Conservation (phyloP, 2,113 vertebrate genomes). For the Upupa epops region DNA sequence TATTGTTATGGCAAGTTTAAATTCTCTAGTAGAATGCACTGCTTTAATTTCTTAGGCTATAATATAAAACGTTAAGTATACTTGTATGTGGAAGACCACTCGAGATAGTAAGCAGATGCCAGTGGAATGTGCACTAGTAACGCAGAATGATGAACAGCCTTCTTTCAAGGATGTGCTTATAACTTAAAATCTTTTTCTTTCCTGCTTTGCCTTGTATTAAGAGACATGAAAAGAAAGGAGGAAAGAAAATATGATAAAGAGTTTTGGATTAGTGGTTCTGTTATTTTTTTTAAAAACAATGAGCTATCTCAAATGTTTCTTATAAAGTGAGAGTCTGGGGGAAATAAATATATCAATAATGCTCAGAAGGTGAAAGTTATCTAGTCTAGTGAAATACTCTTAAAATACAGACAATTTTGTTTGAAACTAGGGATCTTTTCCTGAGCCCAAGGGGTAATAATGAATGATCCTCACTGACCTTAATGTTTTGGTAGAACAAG, state of each 20-base stretch:
- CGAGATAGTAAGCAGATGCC: not conserved
- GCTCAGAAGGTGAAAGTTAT: not conserved
- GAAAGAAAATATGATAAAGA: not conserved
- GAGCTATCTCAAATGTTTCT: not conserved
- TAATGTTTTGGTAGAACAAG: not conserved
- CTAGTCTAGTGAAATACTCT: not conserved
- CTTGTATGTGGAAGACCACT: not conserved
- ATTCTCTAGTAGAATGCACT: not conserved
- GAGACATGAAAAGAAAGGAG: not conserved
- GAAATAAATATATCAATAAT: not conserved
- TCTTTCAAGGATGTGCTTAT: not conserved
- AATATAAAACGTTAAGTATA: not conserved
- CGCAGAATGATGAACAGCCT: not conserved
- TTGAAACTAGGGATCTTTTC: not conserved
- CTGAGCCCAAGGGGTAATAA: not conserved
- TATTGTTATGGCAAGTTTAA: not conserved
- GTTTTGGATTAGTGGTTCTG: not conserved
- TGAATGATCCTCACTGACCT: not conserved
- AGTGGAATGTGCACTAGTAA: not conserved
- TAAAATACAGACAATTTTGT: not conserved
- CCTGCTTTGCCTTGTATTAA: not conserved
- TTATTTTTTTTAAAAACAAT: not conserved
- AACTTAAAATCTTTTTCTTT: not conserved
- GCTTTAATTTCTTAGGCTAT: slow-evolving; percentile 7
- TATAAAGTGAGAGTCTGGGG: not conserved